Base-by-base conservation (phyloP, 2,888 invertebrate species). In the Sesia bembeciformis region DNA sequence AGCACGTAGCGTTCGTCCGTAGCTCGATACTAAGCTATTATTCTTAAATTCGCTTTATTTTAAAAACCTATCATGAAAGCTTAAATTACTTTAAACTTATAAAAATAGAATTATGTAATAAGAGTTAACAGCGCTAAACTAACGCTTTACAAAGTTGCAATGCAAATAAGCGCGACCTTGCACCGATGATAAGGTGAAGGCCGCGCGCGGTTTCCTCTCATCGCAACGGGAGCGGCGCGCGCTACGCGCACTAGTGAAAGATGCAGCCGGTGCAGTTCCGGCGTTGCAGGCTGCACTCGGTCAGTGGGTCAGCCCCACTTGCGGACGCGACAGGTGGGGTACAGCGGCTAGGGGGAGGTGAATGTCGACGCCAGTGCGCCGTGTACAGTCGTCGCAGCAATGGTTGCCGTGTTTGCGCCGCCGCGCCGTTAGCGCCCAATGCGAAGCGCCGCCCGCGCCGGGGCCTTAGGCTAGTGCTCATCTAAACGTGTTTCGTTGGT, bases 191-290 rank as follows among this genome's bases (percentile, higher is more conserved):
- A 72, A 80, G 81, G 81, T 84, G 83, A 87, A 87, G 87, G 87
- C 82, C 85, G 76, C 72, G 68, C 72, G 70, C 69, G 70, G 74
- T 76, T 81, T 84, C 82, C 84, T 83, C 76, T 77, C 73, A 63
- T 69, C 71, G 73, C 78, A 81, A 77, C 79, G 78, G 84, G 83
- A 81, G 80, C 80, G 70, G 39, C 52, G 62, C 68, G 70, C 72
- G 67, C 68, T 68, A 63, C 60, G 62, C 23, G 53, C 54, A 56
- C 69, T 70, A 72, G 74, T 72, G 77, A 79, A 75, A 80, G 77
- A 80, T 77, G 78, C 78, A 76, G 71, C 65, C 66, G 70, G 80
- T 85, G 88, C 86, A 86, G 84, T 84, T 86, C 87, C 87, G 86
- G 77, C 52, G 23, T 61, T 59, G 66, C 65, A 60, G 66, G 67